These are phyloP conservation scores for Anguilla megastoma DNA, from an alignment of 2,797 vertebrate species.

Conservation along the genomic window DNA sequence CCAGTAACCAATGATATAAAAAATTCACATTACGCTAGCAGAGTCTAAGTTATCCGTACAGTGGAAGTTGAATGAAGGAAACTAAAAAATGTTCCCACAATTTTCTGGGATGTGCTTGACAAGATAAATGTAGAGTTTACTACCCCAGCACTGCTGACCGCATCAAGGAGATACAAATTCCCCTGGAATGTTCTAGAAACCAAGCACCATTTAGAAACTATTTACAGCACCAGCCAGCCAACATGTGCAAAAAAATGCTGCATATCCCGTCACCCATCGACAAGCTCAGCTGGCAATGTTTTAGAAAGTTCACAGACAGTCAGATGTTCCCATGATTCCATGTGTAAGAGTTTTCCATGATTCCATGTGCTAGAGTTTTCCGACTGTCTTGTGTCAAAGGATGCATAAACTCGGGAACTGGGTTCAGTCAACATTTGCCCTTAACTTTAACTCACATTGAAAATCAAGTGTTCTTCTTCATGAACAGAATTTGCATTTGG, in stretches of 20 bases:
- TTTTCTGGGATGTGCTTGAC: background rate
- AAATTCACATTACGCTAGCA: background rate
- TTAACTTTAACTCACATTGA: background rate
- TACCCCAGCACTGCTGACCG: background rate
- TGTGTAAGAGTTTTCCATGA: background rate
- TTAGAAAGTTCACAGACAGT: background rate
- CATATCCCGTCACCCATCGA: background rate
- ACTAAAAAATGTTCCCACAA: background rate
- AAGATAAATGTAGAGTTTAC: background rate
- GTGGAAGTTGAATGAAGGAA: background rate
- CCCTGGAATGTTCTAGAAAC: background rate
- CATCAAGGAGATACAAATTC: background rate
- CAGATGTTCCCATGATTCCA: background rate
- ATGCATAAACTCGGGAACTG: background rate
- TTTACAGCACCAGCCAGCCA: background rate
- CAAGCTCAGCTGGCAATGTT: background rate
- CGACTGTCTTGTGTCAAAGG: background rate
- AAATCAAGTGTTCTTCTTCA: background rate
- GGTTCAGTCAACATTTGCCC: slow-evolving; percentile 7
- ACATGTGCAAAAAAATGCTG: background rate
- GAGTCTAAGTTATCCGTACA: background rate
- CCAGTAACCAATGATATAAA: background rate
- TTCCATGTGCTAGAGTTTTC: background rate
- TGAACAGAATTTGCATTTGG: background rate
- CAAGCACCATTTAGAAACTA: background rate